Percentiles rank a stretch among this genome's conserved stretches.
Evolutionary conservation across 2,113 vertebrate genomes (phyloP).

Genomic region (Labeo catla): DNA sequence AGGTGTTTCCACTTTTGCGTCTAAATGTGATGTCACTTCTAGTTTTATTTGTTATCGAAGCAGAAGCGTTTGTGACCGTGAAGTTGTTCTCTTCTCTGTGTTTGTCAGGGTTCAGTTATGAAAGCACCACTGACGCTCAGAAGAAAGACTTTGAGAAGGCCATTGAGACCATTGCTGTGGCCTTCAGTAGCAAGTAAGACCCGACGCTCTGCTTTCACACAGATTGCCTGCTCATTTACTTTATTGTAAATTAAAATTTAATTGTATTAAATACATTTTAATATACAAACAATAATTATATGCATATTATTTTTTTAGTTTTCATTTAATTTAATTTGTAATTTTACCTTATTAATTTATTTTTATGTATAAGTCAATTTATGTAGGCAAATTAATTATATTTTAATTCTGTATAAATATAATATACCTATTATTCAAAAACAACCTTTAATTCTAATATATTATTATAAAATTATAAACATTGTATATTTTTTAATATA

Average conservation of each 20-base stretch:
- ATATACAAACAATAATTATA: neutral
- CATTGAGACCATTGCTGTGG: conserved; percentile 90
- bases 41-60: conserved; percentile 22
- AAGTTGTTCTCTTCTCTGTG: conserved; percentile 27
- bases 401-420: no score
- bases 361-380: no score
- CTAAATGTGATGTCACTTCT: neutral
- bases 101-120: conserved; percentile 87
- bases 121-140: conserved; percentile 82
- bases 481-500: no score
- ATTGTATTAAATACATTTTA: neutral
- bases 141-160: conserved; percentile 95
- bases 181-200: conserved; percentile 96
- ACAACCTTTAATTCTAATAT: no score
- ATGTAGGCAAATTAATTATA: no score
- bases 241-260: neutral
- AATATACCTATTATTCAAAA: no score
- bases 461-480: no score
- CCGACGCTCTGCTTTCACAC: neutral
- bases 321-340: no score
- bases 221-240: neutral
- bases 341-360: no score
- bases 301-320: neutral
- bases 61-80: neutral
- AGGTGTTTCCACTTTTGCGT: conserved; percentile 3